Evolutionary conservation across 1,140 invertebrate genomes (phyloP).

Genomic region (Drosophila virilis): DNA sequence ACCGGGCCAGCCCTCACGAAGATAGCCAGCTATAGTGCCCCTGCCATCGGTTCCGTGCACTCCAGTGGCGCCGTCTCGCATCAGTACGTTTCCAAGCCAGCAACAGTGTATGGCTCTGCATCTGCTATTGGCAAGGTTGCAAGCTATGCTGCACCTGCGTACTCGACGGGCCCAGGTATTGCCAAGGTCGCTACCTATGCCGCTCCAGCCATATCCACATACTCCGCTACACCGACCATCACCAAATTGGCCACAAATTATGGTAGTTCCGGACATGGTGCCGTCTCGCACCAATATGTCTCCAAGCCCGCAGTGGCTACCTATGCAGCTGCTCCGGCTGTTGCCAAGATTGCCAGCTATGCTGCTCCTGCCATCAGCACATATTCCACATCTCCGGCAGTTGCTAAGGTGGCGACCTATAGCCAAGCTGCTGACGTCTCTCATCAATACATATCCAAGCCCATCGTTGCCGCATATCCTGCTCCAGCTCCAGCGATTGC

Average conservation of each 20-base stretch:
- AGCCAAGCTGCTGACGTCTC: constrained; percentile 41
- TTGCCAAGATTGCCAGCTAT: constrained; percentile 21
- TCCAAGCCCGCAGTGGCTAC: constrained; percentile 51
- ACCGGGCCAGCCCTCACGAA: constrained; percentile 48
- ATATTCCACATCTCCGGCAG: constrained; percentile 36
- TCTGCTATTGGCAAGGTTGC: constrained; percentile 59
- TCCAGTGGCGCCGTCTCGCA: background rate
- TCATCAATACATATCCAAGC: constrained; percentile 51
- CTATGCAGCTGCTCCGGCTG: constrained; percentile 21
- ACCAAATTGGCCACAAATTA: constrained; percentile 29
- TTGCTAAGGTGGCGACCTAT: constrained; percentile 32
- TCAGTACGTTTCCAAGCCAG: constrained; percentile 5
- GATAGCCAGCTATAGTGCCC: constrained; percentile 38
- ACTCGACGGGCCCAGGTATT: constrained; percentile 44
- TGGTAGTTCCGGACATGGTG: constrained; percentile 18
- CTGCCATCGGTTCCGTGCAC: constrained; percentile 12
- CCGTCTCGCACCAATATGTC: constrained; percentile 64
- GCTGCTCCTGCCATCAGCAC: constrained; percentile 35
- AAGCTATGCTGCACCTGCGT: constrained; percentile 51
- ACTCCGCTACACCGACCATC: constrained; percentile 42
- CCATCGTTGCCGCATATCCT: constrained; percentile 30
- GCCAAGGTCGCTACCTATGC: constrained; percentile 49
- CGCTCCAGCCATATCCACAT: constrained; percentile 34
- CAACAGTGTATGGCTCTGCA: constrained; percentile 34
- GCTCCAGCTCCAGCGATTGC: constrained; percentile 34